Evolutionary conservation across 1,140 invertebrate species (phyloP).

Genomic region (Gonioctena quinquepunctata): DNA sequence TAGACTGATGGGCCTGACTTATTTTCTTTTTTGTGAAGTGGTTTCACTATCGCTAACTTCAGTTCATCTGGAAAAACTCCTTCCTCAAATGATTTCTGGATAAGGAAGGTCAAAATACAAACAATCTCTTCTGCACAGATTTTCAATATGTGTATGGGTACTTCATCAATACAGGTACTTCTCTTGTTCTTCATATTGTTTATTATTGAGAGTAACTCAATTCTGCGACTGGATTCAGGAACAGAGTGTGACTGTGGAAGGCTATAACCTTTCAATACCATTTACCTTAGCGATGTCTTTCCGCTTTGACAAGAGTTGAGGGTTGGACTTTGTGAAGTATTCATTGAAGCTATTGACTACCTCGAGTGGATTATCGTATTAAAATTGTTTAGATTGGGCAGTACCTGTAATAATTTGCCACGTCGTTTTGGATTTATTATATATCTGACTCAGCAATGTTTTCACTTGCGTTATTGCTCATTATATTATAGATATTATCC

Average conservation of each 20-base stretch:
- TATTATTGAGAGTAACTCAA: too few relatives aligned
- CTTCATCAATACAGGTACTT: not conserved
- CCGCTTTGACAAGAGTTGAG: not conserved
- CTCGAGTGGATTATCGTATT: not conserved
- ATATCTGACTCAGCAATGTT: not conserved
- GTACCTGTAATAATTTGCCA: not conserved
- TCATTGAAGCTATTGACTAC: not conserved
- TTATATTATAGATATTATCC: too few relatives aligned
- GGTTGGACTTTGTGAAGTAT: not conserved
- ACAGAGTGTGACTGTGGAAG: not conserved
- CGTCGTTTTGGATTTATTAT: not conserved
- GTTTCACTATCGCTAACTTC: not conserved
- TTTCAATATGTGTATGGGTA: not conserved
- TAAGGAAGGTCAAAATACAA: not conserved
- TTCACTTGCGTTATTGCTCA: too few relatives aligned
- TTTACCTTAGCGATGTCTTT: not conserved
- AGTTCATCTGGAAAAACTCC: not conserved
- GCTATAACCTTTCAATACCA: not conserved
- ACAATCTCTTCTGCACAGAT: not conserved
- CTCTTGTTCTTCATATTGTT: not conserved
- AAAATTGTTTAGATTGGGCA: not conserved
- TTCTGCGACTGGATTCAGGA: too few relatives aligned
- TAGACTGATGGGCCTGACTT: not conserved
- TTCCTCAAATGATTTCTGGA: not conserved
- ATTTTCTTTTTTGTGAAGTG: slow-evolving; percentile 1